phyloP scores from a whole-genome alignment of 2,113 vertebrate species.

The Okapia johnstoni region DNA sequence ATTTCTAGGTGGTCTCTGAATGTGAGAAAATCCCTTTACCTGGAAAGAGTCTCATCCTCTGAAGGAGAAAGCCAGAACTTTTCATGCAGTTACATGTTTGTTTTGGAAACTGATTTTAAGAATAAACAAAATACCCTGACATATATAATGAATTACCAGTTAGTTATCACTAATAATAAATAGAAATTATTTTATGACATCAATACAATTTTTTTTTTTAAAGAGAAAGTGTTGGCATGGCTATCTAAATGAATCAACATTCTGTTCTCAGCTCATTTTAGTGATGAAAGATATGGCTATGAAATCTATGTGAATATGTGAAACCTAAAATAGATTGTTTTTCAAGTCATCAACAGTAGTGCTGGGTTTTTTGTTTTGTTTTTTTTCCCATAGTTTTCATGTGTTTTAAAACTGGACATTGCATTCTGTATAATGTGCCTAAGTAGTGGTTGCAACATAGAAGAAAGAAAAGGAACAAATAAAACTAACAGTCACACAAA shows the following conservation, averaged over 20 bases:
- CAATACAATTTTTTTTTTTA: background rate
- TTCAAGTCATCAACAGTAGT: background rate
- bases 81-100: background rate
- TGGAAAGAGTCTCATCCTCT: background rate
- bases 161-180: background rate
- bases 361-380: background rate
- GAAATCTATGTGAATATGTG: background rate
- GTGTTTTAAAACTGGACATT: background rate
- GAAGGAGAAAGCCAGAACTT: background rate
- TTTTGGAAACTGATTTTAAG: background rate
- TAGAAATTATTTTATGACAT: background rate
- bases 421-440: background rate
- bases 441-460: background rate
- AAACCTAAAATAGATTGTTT: background rate
- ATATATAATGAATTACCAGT: background rate
- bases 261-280: background rate
- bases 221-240: background rate
- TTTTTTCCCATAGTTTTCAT: background rate
- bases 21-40: background rate
- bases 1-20: background rate
- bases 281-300: background rate
- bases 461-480: background rate
- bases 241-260: background rate
- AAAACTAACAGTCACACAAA: background rate
- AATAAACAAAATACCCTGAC: background rate